Base-by-base conservation (phyloP, 2,888 invertebrate species). In the Drosophila birchii region DNA sequence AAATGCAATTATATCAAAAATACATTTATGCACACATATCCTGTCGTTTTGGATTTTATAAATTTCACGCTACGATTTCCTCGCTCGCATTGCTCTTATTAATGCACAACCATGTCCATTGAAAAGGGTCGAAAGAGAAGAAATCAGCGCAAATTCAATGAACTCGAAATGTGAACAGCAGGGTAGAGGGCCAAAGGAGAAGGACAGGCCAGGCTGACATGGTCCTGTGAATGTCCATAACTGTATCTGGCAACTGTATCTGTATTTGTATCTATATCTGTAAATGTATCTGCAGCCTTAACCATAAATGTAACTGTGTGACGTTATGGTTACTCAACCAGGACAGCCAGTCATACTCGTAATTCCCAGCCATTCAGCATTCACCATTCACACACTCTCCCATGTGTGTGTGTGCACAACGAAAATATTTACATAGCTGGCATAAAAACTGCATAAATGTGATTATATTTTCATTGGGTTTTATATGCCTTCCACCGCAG, bases 401-500 rank as follows among this genome's bases (percentile, higher is more conserved):
- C 44, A 14, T 5, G 12, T 5, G 9, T 9, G 23, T 41, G 41
- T 45, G 38, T 26, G 34, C 49, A 39, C 85, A 80, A 60, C 79
- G 71, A 83, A 78, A 88, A 88, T 90, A 89, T 88, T 88, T 88
- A 89, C 90, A 87, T 81, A 85, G 81, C 85, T 78, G 88, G 87
- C 88, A 86, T 88, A 86, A 86, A 89, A 86, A 89, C 83, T 88
- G 88, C 86, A 86, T 88, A 88, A 86, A 89, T 86, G 89, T 86
- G 86, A 86, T 89, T 86, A 86, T 82, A 88, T 83, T 89, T 86
- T 89, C 86, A 89, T 88, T 88, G 86, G 84, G 57, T 78, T 74
- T 81, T 77, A 78, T 77, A 78, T 66, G 75, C 55, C 55, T 39
- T 38, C n/a, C 11, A 39, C 75, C 47, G 76, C 76, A 60, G 57